Evolutionary conservation across 2,113 vertebrate species (phyloP), one percentile per base, ranked within the genome.

Genomic region (Toxostoma redivivum): DNA sequence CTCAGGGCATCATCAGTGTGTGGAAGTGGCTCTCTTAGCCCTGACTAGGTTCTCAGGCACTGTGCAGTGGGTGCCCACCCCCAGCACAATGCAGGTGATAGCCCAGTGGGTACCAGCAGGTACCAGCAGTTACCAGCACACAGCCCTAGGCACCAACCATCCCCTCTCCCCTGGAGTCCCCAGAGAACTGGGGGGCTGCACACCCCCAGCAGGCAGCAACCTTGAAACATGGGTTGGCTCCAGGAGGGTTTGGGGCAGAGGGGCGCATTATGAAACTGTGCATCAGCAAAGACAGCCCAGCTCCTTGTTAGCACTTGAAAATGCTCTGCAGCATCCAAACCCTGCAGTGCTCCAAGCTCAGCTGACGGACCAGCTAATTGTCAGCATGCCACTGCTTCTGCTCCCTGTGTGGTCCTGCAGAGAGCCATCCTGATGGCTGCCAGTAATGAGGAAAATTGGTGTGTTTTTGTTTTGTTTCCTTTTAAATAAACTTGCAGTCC

Each of bases 341-440:
- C 56, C 87, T n/a, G 54, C 17, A 0, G 50, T 73, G 70, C 78
- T 91, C 72, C 77, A 58, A 37, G 88, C 72, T 79, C 0, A 0
- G 4, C 50, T 74, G 91, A 87, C 3, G 35, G 70, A 74, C 4
- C 2, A 86, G 58, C 67, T 61, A 70, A 82, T 82, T 82, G 92
- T 81, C 79, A 50, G 38, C 4, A 5, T 86, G 93, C 78, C 93
- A 60, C 85, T 58, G 81, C 86, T 33, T 73, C 86, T 57, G 78
- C 94, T 96, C 91, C 60, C 73, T 96, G 92, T 91, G 96, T 94
- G 95, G 96, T 97, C 95, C 74, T 44, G 71, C 54, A 58, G 79
- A 95, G 57, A 94, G 58, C 60, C 81, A 71, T 78, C 45, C 1
- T 31, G 62, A 66, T 93, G 86, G 74, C 82, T 93, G 93, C 86